Conservation (phyloP, 2,797 vertebrate species). For the Sebastes matsubarae region DNA sequence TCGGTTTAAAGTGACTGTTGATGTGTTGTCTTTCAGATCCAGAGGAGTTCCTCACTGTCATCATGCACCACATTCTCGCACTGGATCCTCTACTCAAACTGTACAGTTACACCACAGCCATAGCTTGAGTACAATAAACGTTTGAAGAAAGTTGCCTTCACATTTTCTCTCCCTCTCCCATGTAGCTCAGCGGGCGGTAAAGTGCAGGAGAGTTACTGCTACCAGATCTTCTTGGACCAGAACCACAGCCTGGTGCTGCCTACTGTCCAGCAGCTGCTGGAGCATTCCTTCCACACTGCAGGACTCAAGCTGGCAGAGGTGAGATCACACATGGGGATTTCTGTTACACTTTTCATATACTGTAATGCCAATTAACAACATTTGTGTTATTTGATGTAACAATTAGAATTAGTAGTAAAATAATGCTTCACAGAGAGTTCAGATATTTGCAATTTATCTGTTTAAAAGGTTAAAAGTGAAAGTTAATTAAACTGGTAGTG, state of each 20-base stretch:
- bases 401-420: not conserved
- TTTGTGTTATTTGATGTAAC: not conserved
- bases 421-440: not conserved
- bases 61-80: slow-evolving; percentile 89
- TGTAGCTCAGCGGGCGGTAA: slow-evolving; percentile 68
- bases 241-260: slow-evolving; percentile 83
- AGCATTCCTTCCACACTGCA: slow-evolving; percentile 80
- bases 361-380: not conserved
- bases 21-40: slow-evolving; percentile 82
- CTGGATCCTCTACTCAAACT: slow-evolving; percentile 90
- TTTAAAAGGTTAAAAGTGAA: not conserved
- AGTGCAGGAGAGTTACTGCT: slow-evolving; percentile 83
- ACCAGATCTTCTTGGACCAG: slow-evolving; percentile 86
- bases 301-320: slow-evolving; percentile 81
- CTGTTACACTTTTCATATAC: not conserved
- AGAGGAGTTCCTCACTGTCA: slow-evolving; percentile 91
- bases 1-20: not conserved
- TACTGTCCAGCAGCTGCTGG: slow-evolving; percentile 82
- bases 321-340: not conserved
- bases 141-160: not conserved
- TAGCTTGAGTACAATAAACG: not conserved
- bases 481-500: not conserved
- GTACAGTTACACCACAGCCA: slow-evolving; percentile 46
- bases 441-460: not conserved
- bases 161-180: not conserved